phyloP scores from a whole-genome alignment of 2,888 invertebrate species.

The Electrophaes corylata region DNA sequence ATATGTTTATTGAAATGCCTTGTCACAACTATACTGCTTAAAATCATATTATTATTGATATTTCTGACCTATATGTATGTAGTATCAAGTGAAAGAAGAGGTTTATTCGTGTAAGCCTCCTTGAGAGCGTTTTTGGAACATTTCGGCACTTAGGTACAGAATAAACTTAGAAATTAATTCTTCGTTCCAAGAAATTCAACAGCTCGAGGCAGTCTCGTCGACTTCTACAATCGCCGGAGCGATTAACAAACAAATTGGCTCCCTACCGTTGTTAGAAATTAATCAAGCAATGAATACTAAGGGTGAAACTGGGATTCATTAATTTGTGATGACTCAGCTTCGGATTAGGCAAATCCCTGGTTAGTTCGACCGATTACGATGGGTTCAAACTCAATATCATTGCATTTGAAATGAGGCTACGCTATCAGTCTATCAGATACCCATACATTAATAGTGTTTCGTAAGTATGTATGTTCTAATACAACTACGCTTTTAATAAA shows the following conservation, averaged over 20 bases:
- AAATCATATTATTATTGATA: too few relatives aligned
- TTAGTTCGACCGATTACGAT: conserved; percentile 28
- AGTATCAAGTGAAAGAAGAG: conserved; percentile 7
- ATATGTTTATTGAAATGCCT: too few relatives aligned
- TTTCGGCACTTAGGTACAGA: conserved; percentile 11
- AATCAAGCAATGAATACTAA: conserved; percentile 39
- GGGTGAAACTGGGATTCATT: conserved; percentile 37
- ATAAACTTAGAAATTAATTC: conserved; percentile 15
- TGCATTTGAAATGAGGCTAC: not conserved
- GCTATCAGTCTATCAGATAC: not conserved
- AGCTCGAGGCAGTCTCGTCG: conserved; percentile 24
- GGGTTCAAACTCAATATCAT: not conserved
- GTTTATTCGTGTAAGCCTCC: conserved; percentile 2
- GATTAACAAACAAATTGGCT: conserved; percentile 39
- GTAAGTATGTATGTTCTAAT: not conserved
- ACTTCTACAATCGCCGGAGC: conserved; percentile 31
- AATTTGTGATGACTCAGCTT: conserved; percentile 45
- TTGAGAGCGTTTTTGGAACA: conserved; percentile 9
- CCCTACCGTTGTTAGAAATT: conserved; percentile 38
- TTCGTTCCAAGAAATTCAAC: conserved; percentile 28
- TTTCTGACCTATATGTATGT: not conserved
- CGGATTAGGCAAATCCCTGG: conserved; percentile 38
- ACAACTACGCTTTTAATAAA: not conserved
- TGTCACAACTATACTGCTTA: too few relatives aligned
- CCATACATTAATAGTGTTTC: not conserved